A percentile compares a stretch with the other conserved stretches of the same genome.
Conservation (phyloP, 2,113 vertebrate species). For the Tetraodon nigroviridis region DNA sequence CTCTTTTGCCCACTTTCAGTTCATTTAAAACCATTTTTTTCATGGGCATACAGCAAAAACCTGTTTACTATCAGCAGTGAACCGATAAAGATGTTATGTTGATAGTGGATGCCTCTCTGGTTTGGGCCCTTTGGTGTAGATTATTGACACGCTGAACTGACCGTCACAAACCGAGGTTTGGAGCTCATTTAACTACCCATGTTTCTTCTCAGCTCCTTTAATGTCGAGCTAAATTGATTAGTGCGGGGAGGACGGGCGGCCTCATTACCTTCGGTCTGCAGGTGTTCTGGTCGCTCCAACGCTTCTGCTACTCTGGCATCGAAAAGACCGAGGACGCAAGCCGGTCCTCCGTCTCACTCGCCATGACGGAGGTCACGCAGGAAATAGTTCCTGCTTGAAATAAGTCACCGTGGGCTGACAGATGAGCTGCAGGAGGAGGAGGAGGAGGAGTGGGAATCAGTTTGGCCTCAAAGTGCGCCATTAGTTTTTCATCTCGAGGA, state of each 20-base stretch:
- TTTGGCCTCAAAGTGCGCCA: slow-evolving; percentile 62
- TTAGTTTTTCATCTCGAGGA: slow-evolving; percentile 64
- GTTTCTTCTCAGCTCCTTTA: slow-evolving; percentile 34
- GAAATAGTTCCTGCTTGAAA: slow-evolving; percentile 52
- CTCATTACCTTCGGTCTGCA: slow-evolving; percentile 73
- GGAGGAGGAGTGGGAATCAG: slow-evolving; percentile 36
- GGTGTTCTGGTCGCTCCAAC: slow-evolving; percentile 65
- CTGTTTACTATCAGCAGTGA: neutral
- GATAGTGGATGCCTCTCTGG: no score
- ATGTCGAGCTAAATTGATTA: slow-evolving; percentile 73
- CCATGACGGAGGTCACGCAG: slow-evolving; percentile 62
- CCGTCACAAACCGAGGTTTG: no score
- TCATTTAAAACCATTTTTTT: neutral
- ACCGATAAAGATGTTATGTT: no score
- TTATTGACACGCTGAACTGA: no score
- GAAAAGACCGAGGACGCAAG: slow-evolving; percentile 65
- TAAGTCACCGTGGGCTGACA: slow-evolving; percentile 63
- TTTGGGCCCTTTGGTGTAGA: no score
- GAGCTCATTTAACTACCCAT: no score
- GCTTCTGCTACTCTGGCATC: slow-evolving; percentile 54
- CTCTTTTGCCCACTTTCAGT: neutral
- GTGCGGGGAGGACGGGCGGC: slow-evolving; percentile 59
- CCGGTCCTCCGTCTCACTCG: slow-evolving; percentile 62
- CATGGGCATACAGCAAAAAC: neutral
- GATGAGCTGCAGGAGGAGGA: slow-evolving; percentile 52